phyloP scores from a whole-genome alignment of 1,140 invertebrate species.

The Pogonognathellus flavescens region DNA sequence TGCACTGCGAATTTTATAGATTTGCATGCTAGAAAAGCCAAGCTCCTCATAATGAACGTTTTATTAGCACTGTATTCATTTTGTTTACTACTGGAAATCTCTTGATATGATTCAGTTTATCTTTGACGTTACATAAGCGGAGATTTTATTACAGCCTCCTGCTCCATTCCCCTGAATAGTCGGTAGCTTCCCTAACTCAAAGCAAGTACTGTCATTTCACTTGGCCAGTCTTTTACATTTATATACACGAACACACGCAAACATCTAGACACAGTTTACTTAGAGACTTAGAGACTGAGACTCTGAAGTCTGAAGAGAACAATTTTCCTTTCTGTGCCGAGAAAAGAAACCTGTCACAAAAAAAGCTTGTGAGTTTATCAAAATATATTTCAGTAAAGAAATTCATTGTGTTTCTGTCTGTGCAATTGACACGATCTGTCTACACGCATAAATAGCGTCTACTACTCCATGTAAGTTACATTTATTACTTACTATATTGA shows the following conservation, averaged over 20 bases:
- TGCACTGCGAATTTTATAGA: not conserved
- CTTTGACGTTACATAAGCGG: not conserved
- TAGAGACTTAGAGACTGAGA: too few species aligned
- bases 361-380: too few species aligned
- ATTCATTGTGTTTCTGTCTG: too few species aligned
- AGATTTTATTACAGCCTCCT: not conserved
- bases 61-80: not conserved
- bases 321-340: too few species aligned
- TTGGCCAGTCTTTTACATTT: not conserved
- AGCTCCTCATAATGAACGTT: not conserved
- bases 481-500: too few species aligned
- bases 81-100: constrained; percentile 19
- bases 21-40: constrained; percentile 37
- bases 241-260: not conserved
- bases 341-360: too few species aligned
- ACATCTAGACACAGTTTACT: too few species aligned
- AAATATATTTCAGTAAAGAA: too few species aligned
- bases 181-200: not conserved
- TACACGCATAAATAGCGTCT: too few species aligned
- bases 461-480: too few species aligned
- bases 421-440: too few species aligned
- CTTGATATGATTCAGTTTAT: constrained; percentile 46
- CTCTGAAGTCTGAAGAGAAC: too few species aligned
- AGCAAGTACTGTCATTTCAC: not conserved
- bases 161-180: not conserved